A percentile compares a stretch with the other conserved stretches of the same genome.
phyloP scores from a whole-genome alignment of 2,888 invertebrate genomes.

The Drosophila recens region DNA sequence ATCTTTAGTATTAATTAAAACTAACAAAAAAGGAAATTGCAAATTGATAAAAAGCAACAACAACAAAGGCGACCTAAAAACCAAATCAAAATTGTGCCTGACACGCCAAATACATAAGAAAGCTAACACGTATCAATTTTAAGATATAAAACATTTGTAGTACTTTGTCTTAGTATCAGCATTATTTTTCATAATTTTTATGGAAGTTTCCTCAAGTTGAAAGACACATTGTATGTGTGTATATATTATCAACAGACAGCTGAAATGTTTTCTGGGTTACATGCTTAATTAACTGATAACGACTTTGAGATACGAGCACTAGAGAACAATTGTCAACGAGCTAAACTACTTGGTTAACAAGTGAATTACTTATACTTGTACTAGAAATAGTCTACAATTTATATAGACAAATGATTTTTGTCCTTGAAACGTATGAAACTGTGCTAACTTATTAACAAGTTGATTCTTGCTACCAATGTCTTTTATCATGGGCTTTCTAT shows the following conservation, averaged over 20 bases:
- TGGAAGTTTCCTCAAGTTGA: conserved; percentile 9
- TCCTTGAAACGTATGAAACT: conserved; percentile 8
- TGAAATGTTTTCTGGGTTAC: conserved; percentile 32
- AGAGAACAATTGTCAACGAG: conserved; percentile 13
- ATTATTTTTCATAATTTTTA: conserved; percentile 8
- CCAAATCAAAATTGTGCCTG: conserved; percentile 45
- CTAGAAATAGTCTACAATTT: not conserved
- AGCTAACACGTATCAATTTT: conserved; percentile 20
- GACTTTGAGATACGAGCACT: conserved; percentile 13
- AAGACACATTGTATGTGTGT: not conserved
- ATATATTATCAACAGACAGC: conserved; percentile 7
- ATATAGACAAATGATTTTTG: not conserved
- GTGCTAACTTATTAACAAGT: not conserved
- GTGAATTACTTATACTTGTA: conserved; percentile 22
- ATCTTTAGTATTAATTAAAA: conserved; percentile 80
- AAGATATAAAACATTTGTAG: not conserved
- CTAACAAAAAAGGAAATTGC: conserved; percentile 71
- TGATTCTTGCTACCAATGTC: not conserved
- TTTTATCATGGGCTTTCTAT: not conserved
- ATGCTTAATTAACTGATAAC: conserved; percentile 56
- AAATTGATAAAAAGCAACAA: conserved; percentile 66
- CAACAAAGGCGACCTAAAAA: conserved; percentile 46
- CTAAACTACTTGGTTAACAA: conserved; percentile 33
- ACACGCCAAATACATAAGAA: conserved; percentile 29
- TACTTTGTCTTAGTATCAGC: conserved; percentile 6